Evolutionary conservation across 2,797 vertebrate species (phyloP).

Genomic region (Diplodus sargus): DNA sequence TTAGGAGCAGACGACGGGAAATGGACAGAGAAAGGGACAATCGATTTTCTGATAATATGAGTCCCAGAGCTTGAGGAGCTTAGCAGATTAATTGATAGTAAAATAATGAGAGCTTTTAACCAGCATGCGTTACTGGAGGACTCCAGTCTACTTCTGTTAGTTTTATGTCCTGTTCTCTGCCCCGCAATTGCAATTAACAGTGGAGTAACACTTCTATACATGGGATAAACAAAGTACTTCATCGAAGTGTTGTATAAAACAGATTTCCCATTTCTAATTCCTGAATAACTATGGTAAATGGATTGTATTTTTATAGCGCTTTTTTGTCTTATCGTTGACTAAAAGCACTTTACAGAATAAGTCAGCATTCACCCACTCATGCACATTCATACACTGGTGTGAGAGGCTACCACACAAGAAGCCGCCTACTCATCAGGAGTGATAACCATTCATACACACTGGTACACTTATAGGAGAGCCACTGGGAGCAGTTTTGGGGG

Average conservation of each 20-base stretch:
- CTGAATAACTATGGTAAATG: neutral
- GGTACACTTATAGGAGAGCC: no score
- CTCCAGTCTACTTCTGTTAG: conserved; percentile 27
- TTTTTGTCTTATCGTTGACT: no score
- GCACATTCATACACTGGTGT: no score
- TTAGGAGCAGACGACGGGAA: conserved; percentile 24
- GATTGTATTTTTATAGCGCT: no score
- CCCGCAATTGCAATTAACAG: conserved; percentile 13
- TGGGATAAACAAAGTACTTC: neutral
- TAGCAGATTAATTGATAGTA: conserved; percentile 69
- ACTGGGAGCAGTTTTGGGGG: no score
- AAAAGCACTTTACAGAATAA: no score
- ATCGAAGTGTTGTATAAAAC: neutral
- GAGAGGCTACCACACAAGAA: no score
- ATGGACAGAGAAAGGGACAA: conserved; percentile 57
- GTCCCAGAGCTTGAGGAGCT: conserved; percentile 53
- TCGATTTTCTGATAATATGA: conserved; percentile 57
- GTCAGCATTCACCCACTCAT: no score
- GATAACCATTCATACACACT: no score
- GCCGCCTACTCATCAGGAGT: no score
- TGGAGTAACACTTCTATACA: neutral
- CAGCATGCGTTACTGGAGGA: conserved; percentile 27
- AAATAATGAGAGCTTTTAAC: conserved; percentile 70
- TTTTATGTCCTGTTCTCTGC: conserved; percentile 12
- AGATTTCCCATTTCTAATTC: neutral